Evolutionary conservation across 2,113 vertebrate genomes (phyloP).

Genomic region (Peromyscus maniculatus): DNA sequence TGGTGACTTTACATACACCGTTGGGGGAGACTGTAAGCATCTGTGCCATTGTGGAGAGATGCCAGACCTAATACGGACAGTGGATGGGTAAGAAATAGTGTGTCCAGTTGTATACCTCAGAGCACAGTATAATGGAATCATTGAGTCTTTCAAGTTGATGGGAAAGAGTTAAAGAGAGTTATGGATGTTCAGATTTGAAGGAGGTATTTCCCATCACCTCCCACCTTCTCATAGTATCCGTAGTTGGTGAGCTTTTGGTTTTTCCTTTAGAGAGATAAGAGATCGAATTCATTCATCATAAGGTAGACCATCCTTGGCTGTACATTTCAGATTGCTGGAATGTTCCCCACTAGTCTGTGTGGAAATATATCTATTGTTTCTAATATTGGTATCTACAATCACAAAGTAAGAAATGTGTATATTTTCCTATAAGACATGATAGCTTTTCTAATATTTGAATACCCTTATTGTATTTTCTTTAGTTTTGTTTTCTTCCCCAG

Average conservation of each 20-base stretch:
- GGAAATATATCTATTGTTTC: not conserved
- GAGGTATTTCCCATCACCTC: not conserved
- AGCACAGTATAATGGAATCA: not conserved
- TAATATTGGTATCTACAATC: not conserved
- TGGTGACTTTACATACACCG: not conserved
- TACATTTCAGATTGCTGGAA: not conserved
- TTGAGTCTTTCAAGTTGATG: not conserved
- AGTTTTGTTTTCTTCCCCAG: slow-evolving; percentile 48
- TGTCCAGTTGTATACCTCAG: not conserved
- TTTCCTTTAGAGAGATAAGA: slow-evolving; percentile 46
- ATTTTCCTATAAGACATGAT: not conserved
- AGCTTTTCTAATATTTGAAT: slow-evolving; percentile 37
- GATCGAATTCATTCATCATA: not conserved
- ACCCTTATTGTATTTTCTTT: not conserved
- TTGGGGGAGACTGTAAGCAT: not conserved
- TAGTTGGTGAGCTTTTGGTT: not conserved
- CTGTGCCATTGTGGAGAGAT: not conserved
- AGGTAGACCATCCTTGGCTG: not conserved
- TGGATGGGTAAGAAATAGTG: not conserved
- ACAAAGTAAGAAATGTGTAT: slow-evolving; percentile 6
- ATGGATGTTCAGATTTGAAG: not conserved
- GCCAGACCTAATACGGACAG: not conserved
- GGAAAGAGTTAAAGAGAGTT: not conserved
- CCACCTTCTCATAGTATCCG: not conserved
- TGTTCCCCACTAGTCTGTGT: not conserved